phyloP scores from a whole-genome alignment of 2,113 vertebrate genomes.

The Columba janthina region DNA sequence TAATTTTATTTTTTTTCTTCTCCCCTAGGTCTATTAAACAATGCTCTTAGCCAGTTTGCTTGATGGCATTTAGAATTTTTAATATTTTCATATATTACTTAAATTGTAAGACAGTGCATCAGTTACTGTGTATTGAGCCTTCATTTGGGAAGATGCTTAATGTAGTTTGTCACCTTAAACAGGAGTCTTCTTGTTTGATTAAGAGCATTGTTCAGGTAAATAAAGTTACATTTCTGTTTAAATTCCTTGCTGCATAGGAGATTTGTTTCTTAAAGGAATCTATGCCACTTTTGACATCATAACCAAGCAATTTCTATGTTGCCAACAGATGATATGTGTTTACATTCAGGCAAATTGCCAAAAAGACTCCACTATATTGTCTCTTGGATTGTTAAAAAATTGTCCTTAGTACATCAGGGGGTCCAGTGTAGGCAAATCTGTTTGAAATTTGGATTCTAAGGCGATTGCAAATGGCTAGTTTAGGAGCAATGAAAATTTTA shows the following conservation, averaged over 20 bases:
- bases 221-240: neutral
- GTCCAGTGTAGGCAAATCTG: neutral
- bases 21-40: neutral
- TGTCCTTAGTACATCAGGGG: neutral
- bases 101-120: neutral
- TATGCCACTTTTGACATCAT: neutral
- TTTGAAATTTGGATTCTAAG: constrained; percentile 14
- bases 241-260: neutral
- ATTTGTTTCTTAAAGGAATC: neutral
- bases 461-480: constrained; percentile 2
- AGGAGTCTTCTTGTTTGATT: neutral
- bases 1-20: neutral
- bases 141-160: neutral
- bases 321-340: neutral
- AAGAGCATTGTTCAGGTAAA: neutral
- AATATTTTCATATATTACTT: neutral
- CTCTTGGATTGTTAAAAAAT: neutral
- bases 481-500: constrained; percentile 39
- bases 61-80: neutral
- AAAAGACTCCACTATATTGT: neutral
- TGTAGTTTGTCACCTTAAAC: neutral
- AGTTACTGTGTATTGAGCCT: neutral
- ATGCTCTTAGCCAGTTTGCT: neutral
- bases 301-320: neutral
- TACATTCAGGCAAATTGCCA: neutral